Evolutionary conservation across 2,888 invertebrate genomes (phyloP).

Genomic region (Eremobia ochroleuca): DNA sequence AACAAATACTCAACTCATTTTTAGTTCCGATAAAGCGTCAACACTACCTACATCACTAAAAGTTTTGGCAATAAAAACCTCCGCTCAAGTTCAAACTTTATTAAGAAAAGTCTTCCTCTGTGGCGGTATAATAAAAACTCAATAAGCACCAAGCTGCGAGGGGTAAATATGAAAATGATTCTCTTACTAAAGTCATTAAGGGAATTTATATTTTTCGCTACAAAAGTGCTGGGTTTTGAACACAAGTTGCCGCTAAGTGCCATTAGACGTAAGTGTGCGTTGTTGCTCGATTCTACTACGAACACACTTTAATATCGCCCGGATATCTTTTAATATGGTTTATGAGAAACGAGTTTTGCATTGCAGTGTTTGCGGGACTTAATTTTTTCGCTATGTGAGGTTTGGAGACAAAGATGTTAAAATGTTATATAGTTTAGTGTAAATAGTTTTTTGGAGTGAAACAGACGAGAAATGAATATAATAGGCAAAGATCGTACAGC

Average conservation of each 20-base stretch:
- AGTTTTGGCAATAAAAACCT: constrained; percentile 35
- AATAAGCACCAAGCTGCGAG: constrained; percentile 58
- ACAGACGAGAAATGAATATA: neutral
- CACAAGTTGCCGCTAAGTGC: constrained; percentile 80
- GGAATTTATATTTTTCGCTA: constrained; percentile 80
- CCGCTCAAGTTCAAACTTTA: constrained; percentile 43
- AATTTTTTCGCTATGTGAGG: neutral
- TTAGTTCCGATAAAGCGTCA: constrained; percentile 19
- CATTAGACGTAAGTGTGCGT: constrained; percentile 72
- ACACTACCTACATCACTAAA: constrained; percentile 27
- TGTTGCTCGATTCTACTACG: constrained; percentile 67
- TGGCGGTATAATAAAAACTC: constrained; percentile 60
- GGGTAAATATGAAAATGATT: constrained; percentile 78
- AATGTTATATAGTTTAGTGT: too few relatives aligned
- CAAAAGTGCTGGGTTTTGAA: constrained; percentile 72
- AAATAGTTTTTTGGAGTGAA: neutral
- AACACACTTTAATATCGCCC: constrained; percentile 56
- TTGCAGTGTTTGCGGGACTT: constrained; percentile 14
- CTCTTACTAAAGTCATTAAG: constrained; percentile 76
- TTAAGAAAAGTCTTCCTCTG: constrained; percentile 46
- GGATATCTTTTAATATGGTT: constrained; percentile 45
- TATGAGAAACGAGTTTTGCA: constrained; percentile 21
- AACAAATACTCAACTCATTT: constrained; percentile 7
- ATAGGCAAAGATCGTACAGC: too few relatives aligned
- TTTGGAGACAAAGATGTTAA: neutral